Base-by-base conservation (phyloP, 1,140 invertebrate species). In the Lasioglossum baleicum region DNA sequence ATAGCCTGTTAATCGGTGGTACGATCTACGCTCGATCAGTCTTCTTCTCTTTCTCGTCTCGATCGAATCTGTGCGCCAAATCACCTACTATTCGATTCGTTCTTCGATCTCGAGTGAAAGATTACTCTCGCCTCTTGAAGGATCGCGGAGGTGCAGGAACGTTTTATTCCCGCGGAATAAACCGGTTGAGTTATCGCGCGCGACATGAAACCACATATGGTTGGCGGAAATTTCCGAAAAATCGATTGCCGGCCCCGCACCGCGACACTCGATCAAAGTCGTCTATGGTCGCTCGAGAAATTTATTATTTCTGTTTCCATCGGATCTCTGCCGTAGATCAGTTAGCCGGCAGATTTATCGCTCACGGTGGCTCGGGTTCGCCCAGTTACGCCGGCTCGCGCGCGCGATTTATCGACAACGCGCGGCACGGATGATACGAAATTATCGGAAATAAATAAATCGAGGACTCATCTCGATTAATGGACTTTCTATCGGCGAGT, bases 191-290 rank as follows among this genome's bases (percentile, higher is more conserved):
- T 70, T 56, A 65, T 64, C 26, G 10, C 60, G 11, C 2, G 35
- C 17, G 4, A 6, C 31, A 51, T 15, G 31, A 72, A 64, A 64
- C 71, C 53, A n/a, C 60, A 64, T 42, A 48, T 70, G 42, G 40
- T n/a, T 15, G 7, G 48, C 69, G 17, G 11, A n/a, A 72, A 70
- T 71, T 78, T 56, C 6, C 48, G 7, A 56, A 78, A 72, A 53
- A 72, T 72, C 76, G 48, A 78, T 73, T 35, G 13, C 1, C 5
- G 51, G 44, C 3, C 48, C 48, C 42, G 31, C 2, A 71, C 17
- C 6, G 10, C 40, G 17, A 44, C 7, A 51, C 65, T 31, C 66
- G 75, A 71, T 71, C 68, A 48, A 64, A 51, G 17, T 22, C 6
- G 68, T 0, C 44, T 31, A 7, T 56, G 61, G 0, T 22, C 15